phyloP scores from a whole-genome alignment of 2,888 invertebrate species.

The Pammene aurita region DNA sequence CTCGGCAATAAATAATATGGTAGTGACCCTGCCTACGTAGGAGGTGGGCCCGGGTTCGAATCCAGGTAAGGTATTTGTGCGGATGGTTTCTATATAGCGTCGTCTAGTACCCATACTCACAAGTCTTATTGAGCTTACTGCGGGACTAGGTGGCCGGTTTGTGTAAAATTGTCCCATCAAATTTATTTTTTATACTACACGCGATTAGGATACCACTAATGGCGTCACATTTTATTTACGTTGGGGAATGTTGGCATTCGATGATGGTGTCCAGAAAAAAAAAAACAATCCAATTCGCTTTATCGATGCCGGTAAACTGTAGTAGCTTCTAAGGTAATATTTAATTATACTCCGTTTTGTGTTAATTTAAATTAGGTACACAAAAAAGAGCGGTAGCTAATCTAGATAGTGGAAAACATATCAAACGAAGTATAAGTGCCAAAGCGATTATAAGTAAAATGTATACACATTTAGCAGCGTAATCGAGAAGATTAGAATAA shows the following conservation, averaged over 20 bases:
- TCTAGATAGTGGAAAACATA: constrained; percentile 5
- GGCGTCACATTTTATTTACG: constrained; percentile 28
- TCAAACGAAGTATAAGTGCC: constrained; percentile 12
- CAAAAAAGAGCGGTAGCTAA: neutral
- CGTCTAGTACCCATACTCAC: too few species aligned
- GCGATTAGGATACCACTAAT: neutral
- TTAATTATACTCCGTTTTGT: constrained; percentile 28
- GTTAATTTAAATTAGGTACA: constrained; percentile 27
- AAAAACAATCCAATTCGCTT: constrained; percentile 25
- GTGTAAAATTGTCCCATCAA: too few species aligned
- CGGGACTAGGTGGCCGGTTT: too few species aligned
- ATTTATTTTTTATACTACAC: neutral
- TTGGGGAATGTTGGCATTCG: neutral
- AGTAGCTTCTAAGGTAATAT: constrained; percentile 34
- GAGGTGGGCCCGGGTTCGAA: too few species aligned
- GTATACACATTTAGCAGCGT: constrained; percentile 5
- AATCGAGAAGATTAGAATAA: constrained; percentile 2
- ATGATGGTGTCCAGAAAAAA: constrained; percentile 1
- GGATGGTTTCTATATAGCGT: too few species aligned
- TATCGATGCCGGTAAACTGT: constrained; percentile 29
- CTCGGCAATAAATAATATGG: too few species aligned
- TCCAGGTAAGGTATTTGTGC: too few species aligned
- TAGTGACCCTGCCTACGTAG: too few species aligned
- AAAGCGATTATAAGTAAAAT: constrained; percentile 8
- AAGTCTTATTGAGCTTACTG: too few species aligned